Conservation (phyloP, 2,888 invertebrate genomes). For the Fragum whitleyi region DNA sequence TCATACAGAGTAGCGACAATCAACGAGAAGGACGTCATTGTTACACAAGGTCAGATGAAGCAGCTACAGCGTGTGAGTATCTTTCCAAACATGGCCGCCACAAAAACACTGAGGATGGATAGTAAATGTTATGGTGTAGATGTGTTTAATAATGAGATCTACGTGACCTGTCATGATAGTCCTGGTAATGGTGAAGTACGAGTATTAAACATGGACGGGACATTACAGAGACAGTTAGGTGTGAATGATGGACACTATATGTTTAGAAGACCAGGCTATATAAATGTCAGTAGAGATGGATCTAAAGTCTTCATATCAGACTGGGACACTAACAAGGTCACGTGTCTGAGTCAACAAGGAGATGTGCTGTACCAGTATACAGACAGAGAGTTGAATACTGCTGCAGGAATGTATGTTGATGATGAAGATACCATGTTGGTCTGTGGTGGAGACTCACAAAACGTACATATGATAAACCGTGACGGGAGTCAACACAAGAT, state of each 20-base stretch:
- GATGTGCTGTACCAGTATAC: not conserved
- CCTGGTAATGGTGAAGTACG: not conserved
- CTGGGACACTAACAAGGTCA: not conserved
- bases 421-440: not conserved
- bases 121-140: not conserved
- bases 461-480: not conserved
- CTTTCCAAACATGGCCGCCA: not conserved
- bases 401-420: not conserved
- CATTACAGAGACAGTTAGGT: not conserved
- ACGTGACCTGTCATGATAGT: not conserved
- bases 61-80: not conserved
- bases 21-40: not conserved
- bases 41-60: not conserved
- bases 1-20: not conserved
- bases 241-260: not conserved
- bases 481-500: not conserved
- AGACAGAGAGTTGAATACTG: not conserved
- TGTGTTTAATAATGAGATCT: not conserved
- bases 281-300: not conserved
- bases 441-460: not conserved
- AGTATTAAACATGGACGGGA: not conserved
- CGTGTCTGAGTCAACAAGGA: not conserved
- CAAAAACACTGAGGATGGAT: not conserved
- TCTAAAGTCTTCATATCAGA: not conserved
- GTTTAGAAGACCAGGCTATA: not conserved